Percentiles rank a stretch among this genome's conserved stretches.
Conservation (phyloP, 2,113 vertebrate species). For the Campylomormyrus numenius region DNA sequence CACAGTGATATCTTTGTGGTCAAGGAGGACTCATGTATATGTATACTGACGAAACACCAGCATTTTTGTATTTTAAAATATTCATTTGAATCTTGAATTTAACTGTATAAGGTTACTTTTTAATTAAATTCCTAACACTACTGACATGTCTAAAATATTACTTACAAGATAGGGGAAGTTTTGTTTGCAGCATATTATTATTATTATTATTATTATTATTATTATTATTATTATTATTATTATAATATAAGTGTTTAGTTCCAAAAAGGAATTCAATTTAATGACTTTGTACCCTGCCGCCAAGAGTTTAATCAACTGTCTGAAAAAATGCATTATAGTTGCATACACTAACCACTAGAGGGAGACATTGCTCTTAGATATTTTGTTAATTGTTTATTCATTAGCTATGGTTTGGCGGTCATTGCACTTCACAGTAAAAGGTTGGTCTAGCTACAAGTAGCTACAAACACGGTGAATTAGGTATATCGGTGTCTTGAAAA, state of each 20-base stretch:
- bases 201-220: too few relatives aligned
- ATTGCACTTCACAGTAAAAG: background rate
- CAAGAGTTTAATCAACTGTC: background rate
- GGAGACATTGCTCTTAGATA: constrained; percentile 55
- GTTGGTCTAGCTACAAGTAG: background rate
- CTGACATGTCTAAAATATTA: background rate
- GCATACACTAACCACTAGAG: constrained; percentile 44
- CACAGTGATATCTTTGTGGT: background rate
- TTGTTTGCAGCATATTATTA: too few relatives aligned
- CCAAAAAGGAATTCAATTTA: background rate
- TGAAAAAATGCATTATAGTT: background rate
- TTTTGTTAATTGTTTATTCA: background rate
- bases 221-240: background rate
- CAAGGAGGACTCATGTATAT: too few relatives aligned
- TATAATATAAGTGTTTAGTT: background rate
- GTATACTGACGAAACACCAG: background rate
- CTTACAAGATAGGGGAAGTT: background rate
- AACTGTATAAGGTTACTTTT: background rate
- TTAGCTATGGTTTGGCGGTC: constrained; percentile 22
- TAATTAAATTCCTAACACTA: background rate
- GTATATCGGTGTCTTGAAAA: background rate
- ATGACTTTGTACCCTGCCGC: background rate
- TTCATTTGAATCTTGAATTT: background rate
- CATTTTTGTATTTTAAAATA: background rate
- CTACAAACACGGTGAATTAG: background rate